These are phyloP conservation scores for Urosaurus nigricauda DNA, from an alignment of 2,797 vertebrate genomes.

Conservation along the genomic window DNA sequence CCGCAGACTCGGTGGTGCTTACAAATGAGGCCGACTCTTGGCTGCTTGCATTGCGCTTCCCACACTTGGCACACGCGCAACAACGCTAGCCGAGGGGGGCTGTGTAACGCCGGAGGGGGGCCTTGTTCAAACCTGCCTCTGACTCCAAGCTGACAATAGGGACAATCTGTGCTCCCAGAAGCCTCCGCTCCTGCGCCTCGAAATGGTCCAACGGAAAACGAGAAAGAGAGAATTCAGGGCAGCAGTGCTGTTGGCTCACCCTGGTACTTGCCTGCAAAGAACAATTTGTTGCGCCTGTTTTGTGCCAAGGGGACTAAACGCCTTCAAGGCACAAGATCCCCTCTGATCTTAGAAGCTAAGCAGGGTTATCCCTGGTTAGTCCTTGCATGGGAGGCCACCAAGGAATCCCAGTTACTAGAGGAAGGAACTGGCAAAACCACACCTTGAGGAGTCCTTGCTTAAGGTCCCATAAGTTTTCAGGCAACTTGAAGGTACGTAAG, in stretches of 20 bases:
- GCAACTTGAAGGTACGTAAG: too few species aligned
- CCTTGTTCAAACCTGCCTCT: neutral
- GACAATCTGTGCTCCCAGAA: neutral
- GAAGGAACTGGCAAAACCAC: too few species aligned
- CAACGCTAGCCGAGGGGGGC: neutral
- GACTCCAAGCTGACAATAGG: fast-evolving
- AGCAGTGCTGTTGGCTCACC: neutral
- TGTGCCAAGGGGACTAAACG: too few species aligned
- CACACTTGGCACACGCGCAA: neutral
- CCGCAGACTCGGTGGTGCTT: neutral
- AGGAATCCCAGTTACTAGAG: too few species aligned
- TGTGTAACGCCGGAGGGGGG: fast-evolving
- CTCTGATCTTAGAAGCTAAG: too few species aligned
- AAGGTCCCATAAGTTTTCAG: too few species aligned
- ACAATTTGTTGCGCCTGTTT: neutral
- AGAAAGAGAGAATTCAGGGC: neutral
- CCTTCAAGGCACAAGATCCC: too few species aligned
- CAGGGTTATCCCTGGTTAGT: too few species aligned
- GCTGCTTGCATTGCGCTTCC: neutral
- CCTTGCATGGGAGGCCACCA: too few species aligned
- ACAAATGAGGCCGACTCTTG: neutral
- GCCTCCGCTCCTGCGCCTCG: neutral
- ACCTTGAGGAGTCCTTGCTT: too few species aligned
- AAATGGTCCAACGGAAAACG: neutral
- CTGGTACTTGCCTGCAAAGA: too few species aligned